phyloP scores from a whole-genome alignment of 2,113 vertebrate species.

The Tretioscincus oriximinensis region DNA sequence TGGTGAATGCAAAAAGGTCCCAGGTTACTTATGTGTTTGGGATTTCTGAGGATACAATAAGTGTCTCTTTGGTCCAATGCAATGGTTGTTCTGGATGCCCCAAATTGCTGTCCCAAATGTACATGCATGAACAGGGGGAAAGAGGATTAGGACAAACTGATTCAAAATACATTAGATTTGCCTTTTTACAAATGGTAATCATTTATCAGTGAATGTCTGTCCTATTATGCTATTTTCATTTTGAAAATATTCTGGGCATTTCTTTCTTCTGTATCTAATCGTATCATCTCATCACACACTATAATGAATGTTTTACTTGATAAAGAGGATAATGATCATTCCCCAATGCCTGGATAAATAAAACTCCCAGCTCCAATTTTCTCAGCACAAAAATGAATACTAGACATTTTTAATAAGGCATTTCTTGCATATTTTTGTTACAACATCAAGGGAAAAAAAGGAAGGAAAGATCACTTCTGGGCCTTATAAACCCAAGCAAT shows the following conservation, averaged over 20 bases:
- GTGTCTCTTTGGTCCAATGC: too few species aligned
- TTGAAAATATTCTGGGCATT: slow-evolving; percentile 35
- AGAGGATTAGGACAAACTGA: neutral
- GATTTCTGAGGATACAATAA: too few species aligned
- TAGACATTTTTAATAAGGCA: neutral
- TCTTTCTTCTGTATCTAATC: slow-evolving; percentile 21
- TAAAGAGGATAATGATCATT: slow-evolving; percentile 30
- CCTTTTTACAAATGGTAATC: slow-evolving; percentile 12
- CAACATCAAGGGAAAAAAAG: neutral
- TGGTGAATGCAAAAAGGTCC: too few species aligned
- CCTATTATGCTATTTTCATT: slow-evolving; percentile 33
- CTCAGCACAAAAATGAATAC: slow-evolving; percentile 18
- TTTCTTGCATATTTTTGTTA: slow-evolving; percentile 15
- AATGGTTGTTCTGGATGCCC: too few species aligned
- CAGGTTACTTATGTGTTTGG: neutral
- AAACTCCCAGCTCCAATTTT: slow-evolving; percentile 23
- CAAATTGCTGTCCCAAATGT: slow-evolving; percentile 5
- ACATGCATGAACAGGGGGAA: slow-evolving; percentile 16
- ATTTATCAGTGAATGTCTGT: slow-evolving; percentile 30
- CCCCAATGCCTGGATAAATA: slow-evolving; percentile 17
- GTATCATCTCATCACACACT: slow-evolving; percentile 39
- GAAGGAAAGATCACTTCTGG: neutral
- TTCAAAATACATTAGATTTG: slow-evolving; percentile 15
- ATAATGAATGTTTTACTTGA: slow-evolving; percentile 29
- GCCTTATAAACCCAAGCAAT: neutral